Evolutionary conservation across 2,888 invertebrate genomes (phyloP).

Genomic region (Margaritifera margaritifera): DNA sequence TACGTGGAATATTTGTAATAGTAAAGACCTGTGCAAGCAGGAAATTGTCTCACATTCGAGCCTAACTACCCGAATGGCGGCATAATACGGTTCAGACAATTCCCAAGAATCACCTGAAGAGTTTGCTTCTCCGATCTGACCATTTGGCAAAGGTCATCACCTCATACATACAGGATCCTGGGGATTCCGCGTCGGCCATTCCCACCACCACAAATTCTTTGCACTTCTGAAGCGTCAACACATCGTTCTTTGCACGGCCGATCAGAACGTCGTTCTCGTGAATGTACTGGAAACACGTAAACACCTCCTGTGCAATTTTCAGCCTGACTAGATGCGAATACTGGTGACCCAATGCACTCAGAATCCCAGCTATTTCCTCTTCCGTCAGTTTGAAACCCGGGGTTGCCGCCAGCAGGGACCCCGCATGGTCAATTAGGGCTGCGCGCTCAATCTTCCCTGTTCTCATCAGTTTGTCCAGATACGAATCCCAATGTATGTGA

Average conservation of each 20-base stretch:
- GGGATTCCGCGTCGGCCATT: conserved; percentile 41
- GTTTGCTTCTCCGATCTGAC: neutral
- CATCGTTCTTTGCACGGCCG: conserved; percentile 41
- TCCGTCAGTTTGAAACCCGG: conserved; percentile 20
- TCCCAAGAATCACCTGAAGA: too few relatives aligned
- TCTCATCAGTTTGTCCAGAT: neutral
- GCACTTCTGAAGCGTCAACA: conserved; percentile 41
- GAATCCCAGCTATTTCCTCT: conserved; percentile 18
- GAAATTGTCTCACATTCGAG: too few relatives aligned
- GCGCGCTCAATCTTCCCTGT: conserved; percentile 36
- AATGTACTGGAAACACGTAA: conserved; percentile 43
- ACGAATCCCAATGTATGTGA: too few relatives aligned
- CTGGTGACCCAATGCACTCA: conserved; percentile 22
- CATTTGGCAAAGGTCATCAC: conserved; percentile 43
- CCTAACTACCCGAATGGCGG: too few relatives aligned
- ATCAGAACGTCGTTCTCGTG: conserved; percentile 37
- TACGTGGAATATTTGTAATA: too few relatives aligned
- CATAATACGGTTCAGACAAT: too few relatives aligned
- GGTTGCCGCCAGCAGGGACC: conserved; percentile 24
- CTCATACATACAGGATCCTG: conserved; percentile 56
- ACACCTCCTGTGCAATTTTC: conserved; percentile 30
- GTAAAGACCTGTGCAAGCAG: too few relatives aligned
- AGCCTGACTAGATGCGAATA: conserved; percentile 33
- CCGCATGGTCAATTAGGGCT: conserved; percentile 32
- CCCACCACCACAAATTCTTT: conserved; percentile 42